Base-by-base conservation (phyloP, 2,888 invertebrate genomes). In the Trichacis sp. region DNA sequence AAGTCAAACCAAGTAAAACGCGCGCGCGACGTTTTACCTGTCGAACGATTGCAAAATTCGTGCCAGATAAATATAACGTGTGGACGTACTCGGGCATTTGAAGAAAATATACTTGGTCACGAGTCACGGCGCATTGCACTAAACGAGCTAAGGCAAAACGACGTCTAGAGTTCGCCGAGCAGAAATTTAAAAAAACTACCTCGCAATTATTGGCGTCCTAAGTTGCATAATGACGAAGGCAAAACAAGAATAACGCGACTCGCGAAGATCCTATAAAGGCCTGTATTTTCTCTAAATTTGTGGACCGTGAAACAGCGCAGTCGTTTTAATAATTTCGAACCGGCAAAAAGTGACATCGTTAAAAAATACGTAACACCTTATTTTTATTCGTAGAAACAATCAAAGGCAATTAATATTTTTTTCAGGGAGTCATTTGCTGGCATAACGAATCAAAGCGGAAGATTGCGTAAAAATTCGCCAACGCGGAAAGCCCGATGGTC, bases 101-200 rank as follows among this genome's bases (percentile, higher is more conserved):
- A 51, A 51, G 51, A 59, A 59, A 59, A 53, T 48, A 29, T 33
- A 42, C 48, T 67, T 64, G 36, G 57, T 60, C 50, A 49, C 55
- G 50, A 63, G 52, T 50, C 55, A 53, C 19, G 38, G 49, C 46
- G 59, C 62, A 55, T 20, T 24, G 51, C 49, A 51, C 49, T 52
- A 66, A 73, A 71, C 66, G 60, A 70, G 40, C 52, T 2, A 24
- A 69, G 66, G 29, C 64, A 63, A 69, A 73, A 71, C 64, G 68
- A 60, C 60, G 65, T 38, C 20, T 51, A 64, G 68, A 72, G 75
- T 73, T 69, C 74, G 71, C 71, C 66, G 69, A 76, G 70, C 76
- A 73, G 67, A 68, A 70, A 68, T 45, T 3, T 5, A 24, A 24
- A 24, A 24, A 24, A 24, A 77, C 74, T 70, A 56, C 56, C 19